These are phyloP conservation scores for Gephyroberyx darwinii DNA, from an alignment of 2,797 vertebrate genomes.

Conservation along the genomic window DNA sequence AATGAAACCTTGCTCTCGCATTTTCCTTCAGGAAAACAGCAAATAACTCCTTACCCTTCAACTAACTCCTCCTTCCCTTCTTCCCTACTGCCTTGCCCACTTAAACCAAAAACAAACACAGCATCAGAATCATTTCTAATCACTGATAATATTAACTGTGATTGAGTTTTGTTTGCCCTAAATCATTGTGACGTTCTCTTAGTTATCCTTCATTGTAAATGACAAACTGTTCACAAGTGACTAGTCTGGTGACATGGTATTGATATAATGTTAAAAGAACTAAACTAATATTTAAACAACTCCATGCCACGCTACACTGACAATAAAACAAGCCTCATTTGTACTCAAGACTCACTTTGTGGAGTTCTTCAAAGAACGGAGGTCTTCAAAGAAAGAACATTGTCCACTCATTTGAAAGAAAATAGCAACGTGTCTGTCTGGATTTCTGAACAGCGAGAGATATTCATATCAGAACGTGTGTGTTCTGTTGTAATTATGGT, in stretches of 20 bases:
- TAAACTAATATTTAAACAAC: too few species aligned
- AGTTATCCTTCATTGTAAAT: constrained; percentile 1
- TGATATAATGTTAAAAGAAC: constrained; percentile 1
- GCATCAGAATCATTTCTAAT: not conserved
- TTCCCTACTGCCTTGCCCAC: not conserved
- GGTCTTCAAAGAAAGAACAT: too few species aligned
- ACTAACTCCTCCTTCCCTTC: constrained; percentile 19
- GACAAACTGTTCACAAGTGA: not conserved
- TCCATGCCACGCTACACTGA: too few species aligned
- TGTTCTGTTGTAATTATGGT: too few species aligned
- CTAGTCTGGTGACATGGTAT: constrained; percentile 8
- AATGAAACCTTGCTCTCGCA: constrained; percentile 18
- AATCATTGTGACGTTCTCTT: constrained; percentile 4
- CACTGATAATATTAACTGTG: constrained; percentile 10
- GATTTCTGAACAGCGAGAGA: too few species aligned
- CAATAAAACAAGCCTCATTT: not conserved
- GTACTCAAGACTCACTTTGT: too few species aligned
- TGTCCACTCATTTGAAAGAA: too few species aligned
- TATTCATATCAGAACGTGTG: too few species aligned
- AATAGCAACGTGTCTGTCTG: too few species aligned
- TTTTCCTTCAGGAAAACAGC: constrained; percentile 10
- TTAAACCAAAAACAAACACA: not conserved
- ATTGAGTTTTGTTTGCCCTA: constrained; percentile 16
- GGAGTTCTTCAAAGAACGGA: too few species aligned
- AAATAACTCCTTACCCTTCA: constrained; percentile 29